Evolutionary conservation across 2,797 vertebrate genomes (phyloP).

Genomic region (Hypotaenidia philippensis): DNA sequence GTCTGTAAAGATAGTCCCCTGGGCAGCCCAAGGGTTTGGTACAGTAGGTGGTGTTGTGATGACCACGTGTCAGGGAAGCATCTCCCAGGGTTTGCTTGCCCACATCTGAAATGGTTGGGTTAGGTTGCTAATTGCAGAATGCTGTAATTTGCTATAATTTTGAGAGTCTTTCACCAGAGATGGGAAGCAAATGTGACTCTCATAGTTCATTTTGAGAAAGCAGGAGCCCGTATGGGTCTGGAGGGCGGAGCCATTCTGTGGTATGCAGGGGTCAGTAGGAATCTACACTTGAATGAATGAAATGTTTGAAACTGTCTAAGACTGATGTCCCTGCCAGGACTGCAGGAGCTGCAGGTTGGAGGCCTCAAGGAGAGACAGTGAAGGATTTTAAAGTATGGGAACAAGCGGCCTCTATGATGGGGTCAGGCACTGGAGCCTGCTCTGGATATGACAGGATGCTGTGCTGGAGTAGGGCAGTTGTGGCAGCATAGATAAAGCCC

Average conservation of each 20-base stretch:
- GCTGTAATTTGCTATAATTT: background rate
- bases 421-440: background rate
- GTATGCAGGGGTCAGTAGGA: rapidly evolving
- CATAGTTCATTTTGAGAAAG: background rate
- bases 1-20: background rate
- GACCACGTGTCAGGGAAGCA: background rate
- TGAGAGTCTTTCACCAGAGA: background rate
- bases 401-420: background rate
- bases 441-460: too few species aligned
- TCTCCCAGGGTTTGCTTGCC: background rate
- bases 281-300: background rate
- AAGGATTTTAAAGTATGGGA: background rate
- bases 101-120: background rate
- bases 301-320: background rate
- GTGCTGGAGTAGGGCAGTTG: background rate
- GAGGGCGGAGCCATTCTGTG: background rate
- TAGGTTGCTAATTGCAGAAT: background rate
- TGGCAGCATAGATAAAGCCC: background rate
- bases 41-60: background rate
- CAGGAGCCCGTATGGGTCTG: background rate
- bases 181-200: background rate
- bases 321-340: background rate
- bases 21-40: background rate
- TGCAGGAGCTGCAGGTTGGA: background rate
- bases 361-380: background rate